Base-by-base conservation (phyloP, 2,888 invertebrate genomes). In the Hydropsyche betteni region DNA sequence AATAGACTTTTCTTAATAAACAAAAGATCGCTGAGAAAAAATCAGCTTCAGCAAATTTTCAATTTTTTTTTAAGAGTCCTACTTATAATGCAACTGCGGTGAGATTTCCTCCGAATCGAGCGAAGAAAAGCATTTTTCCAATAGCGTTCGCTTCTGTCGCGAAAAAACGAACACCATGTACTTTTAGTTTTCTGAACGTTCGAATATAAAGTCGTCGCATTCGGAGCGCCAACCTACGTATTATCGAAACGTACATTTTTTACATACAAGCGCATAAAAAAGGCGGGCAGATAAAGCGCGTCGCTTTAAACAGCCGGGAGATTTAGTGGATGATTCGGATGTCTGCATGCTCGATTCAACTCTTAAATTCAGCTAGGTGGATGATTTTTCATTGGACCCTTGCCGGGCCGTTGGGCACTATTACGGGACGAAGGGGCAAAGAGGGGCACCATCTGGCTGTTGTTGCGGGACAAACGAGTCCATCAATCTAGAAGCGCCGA, bases 401-500 rank as follows among this genome's bases (percentile, higher is more conserved):
- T 64, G 36, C 64, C 64, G 36, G 34, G 16, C 55, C n/a, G 14
- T 14, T 16, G 16, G 14, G 16, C 55, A 55, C 55, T 14, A n/a
- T 14, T 16, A 55, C 55, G 16, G 14, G 36, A n/a, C 34, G 64
- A 33, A 6, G 61, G 24, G 61, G 61, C 61, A 61, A 33, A 6
- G 64, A 34, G 64, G 64, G n/a, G 74, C 76, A 76, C 79, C 75
- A 78, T 76, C 75, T 76, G 79, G 75, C 75, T 55, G 55, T 78
- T 74, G 77, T 75, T 74, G 64, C 58, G 75, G 51, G 74, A 75
- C 72, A 72, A 77, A 79, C 75, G 77, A 76, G 75, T 75, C 78
- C 77, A 78, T 78, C 78, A 77, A 78, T 78, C 78, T 77, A 74
- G 51, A 75, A 38, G 76, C 70, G 52, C 24, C 71, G 73, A 72